Evolutionary conservation across 2,113 vertebrate genomes (phyloP), one percentile per base, ranked within the genome.

Genomic region (Andinoacara biseriatus): DNA sequence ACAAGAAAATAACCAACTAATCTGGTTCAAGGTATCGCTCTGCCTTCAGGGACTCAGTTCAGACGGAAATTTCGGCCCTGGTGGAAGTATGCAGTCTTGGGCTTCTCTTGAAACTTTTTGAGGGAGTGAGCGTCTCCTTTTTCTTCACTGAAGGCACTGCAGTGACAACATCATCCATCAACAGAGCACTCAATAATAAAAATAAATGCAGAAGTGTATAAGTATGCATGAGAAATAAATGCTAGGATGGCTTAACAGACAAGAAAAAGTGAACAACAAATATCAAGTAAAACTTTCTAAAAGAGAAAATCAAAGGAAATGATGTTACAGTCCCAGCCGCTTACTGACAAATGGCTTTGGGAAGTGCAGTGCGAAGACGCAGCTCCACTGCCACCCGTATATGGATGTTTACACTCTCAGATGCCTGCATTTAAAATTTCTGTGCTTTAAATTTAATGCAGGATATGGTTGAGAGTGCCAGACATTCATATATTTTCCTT

Each of bases 361-460:
- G 26, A 35, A 63, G 54, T 59, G 56, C 56, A 58, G 11, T 20
- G 35, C 11, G n/a, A 63, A 20, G 10, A 29, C 22, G 49, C 40
- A 43, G 72, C 65, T 40, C 46, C 54, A 33, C 52, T 46, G 33
- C 7, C 72, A 54, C n/a, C 43, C 14, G 29, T 54, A 17, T 74
- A 38, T 62, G 29, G 77, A 77, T 85, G 69, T 88, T 84, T 80
- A 81, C 63, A 18, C 49, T 83, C 52, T 85, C 14, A 74, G 77
- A 86, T 58, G 79, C 20, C 86, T 63, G 74, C 67, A 58, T 88
- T 87, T 78, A 54, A 87, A 62, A 80, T 88, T 85, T 89, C 58
- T 78, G n/a, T 29, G 80, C 24, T 74, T 57, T 61, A 79, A 69
- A 63, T 74, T 74, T 74, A 35, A 79, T 20, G 67, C 24, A n/a